phyloP scores from a whole-genome alignment of 2,113 vertebrate species.

The Brachionichthys hirsutus region DNA sequence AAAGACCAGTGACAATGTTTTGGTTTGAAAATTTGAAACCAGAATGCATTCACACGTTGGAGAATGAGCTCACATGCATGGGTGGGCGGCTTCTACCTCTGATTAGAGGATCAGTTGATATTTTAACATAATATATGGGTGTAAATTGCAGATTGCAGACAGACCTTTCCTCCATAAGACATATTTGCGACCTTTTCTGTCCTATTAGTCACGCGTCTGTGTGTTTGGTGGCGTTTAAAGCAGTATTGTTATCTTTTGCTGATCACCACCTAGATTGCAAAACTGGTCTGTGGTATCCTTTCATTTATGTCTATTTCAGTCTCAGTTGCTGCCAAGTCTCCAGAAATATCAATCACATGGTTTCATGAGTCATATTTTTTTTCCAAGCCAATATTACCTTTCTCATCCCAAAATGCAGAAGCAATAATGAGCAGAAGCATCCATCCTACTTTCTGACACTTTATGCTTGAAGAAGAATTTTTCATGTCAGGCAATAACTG shows the following conservation, averaged over 20 bases:
- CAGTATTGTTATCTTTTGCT: not conserved
- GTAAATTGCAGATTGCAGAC: no score
- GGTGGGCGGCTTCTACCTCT: not conserved
- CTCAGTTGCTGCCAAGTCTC: conserved; percentile 37
- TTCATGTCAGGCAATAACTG: conserved; percentile 75
- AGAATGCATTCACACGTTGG: conserved; percentile 4
- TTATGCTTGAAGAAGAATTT: conserved; percentile 71
- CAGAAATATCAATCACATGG: conserved; percentile 48
- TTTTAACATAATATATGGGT: no score
- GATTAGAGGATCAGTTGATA: not conserved
- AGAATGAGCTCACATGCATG: conserved; percentile 4
- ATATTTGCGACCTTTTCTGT: no score
- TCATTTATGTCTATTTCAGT: conserved; percentile 31
- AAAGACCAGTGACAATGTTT: conserved; percentile 38
- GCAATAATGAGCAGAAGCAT: conserved; percentile 74
- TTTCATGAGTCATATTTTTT: conserved; percentile 49
- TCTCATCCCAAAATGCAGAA: conserved; percentile 72
- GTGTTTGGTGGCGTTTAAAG: not conserved
- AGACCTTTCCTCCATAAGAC: no score
- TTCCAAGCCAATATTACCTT: conserved; percentile 64
- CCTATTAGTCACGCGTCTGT: no score
- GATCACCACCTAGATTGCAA: conserved; percentile 8
- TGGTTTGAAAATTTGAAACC: conserved; percentile 52
- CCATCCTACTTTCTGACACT: conserved; percentile 79
- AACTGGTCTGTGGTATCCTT: conserved; percentile 6